Evolutionary conservation across 2,888 invertebrate species (phyloP).

Genomic region (Creontiades dilutus): DNA sequence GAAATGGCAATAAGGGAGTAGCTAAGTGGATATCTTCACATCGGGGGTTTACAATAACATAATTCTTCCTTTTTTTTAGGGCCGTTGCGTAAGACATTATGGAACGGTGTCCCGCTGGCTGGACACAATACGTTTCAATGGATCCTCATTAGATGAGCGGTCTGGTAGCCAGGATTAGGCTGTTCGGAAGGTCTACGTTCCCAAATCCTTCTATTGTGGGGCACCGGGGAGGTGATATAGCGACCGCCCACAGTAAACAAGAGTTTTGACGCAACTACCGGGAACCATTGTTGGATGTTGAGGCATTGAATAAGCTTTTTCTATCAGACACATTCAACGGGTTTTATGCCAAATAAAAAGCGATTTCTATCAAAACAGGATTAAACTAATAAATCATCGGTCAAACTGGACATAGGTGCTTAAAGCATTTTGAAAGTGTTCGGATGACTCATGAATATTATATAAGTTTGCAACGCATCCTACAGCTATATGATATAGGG

Average conservation of each 20-base stretch:
- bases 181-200: slow-evolving; percentile 16
- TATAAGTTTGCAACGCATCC: background rate
- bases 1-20: background rate
- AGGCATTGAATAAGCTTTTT: background rate
- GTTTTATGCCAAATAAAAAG: slow-evolving; percentile 8
- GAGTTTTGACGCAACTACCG: slow-evolving; percentile 50
- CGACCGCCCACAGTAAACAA: slow-evolving; percentile 70
- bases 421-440: slow-evolving; percentile 1
- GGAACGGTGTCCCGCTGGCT: slow-evolving; percentile 41
- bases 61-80: background rate
- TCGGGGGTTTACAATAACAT: slow-evolving; percentile 19
- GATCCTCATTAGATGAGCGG: slow-evolving; percentile 61
- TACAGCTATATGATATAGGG: too few species aligned
- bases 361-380: slow-evolving; percentile 13
- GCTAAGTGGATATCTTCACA: slow-evolving; percentile 10
- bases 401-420: background rate
- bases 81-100: slow-evolving; percentile 37
- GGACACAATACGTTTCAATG: slow-evolving; percentile 58
- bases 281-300: slow-evolving; percentile 27
- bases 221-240: slow-evolving; percentile 65
- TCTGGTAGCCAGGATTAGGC: slow-evolving; percentile 57
- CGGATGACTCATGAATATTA: background rate
- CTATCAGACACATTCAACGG: background rate
- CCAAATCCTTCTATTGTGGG: slow-evolving; percentile 67
- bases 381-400: background rate